Evolutionary conservation across 2,888 invertebrate genomes (phyloP).

Genomic region (Argyresthia albistria): DNA sequence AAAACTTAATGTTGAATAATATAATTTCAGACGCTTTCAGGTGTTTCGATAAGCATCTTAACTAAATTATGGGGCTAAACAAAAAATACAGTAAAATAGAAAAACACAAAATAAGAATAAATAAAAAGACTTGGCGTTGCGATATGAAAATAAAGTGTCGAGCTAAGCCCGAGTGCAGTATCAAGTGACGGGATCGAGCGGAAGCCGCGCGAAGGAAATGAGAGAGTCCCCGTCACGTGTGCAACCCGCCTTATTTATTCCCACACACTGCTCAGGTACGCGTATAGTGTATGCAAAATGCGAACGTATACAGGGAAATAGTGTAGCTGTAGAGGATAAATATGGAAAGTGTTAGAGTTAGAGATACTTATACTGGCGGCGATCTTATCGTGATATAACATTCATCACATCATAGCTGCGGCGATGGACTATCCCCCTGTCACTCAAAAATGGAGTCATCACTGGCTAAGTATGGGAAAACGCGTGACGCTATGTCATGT

Average conservation of each 20-base stretch:
- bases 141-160: background rate
- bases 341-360: too few relatives aligned
- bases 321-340: too few relatives aligned
- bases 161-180: background rate
- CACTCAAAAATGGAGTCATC: too few relatives aligned
- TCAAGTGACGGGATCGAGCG: conserved; percentile 27
- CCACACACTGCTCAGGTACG: background rate
- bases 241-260: conserved; percentile 3
- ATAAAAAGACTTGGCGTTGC: background rate
- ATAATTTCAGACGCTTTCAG: background rate
- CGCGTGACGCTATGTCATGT: too few relatives aligned
- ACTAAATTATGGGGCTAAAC: background rate
- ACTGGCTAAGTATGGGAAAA: too few relatives aligned
- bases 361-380: too few relatives aligned
- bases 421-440: too few relatives aligned
- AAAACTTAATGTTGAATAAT: background rate
- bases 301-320: background rate
- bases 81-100: background rate
- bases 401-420: too few relatives aligned
- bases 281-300: background rate
- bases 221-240: conserved; percentile 13
- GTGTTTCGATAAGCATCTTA: background rate
- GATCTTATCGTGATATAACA: too few relatives aligned
- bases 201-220: conserved; percentile 36
- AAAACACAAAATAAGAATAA: background rate